Evolutionary conservation across 2,797 vertebrate genomes (phyloP), one percentile per base, ranked within the genome.

Genomic region (Alauda arvensis): DNA sequence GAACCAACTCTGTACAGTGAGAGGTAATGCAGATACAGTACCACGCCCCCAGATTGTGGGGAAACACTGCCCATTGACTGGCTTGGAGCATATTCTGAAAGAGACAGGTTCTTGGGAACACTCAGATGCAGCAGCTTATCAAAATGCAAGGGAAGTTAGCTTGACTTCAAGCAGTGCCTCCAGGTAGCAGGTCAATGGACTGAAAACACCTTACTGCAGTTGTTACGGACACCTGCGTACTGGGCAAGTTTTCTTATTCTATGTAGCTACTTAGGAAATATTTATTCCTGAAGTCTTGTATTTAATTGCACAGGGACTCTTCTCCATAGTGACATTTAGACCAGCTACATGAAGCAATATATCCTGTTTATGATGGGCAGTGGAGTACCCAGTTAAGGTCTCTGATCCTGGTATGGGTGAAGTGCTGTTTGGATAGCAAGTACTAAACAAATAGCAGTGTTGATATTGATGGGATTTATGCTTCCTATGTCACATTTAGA

Each of bases 131-230:
- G 26, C 0, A 80, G 34, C 28, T 71, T 82, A 55, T 77, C 53
- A 74, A 46, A 81, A 63, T 5, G 28, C 7, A 63, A 60, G 7
- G 1, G 7, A 42, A 0, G 0, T 1, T 49, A 34, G 12, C n/a
- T 9, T 49, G 20, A 52, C 43, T 77, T 87, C 33, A 59, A 24
- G 43, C 26, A 63, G 42, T 3, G 2, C 6, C 48, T 85, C 24
- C 40, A 0, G 0, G 5, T 13, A 75, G 52, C 28, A 77, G 40
- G 40, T 1, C 4, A 65, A 25, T 1, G 13, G 12, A 53, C 0
- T 14, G n/a, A 48, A 39, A 49, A 26, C 6, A 33, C 7, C 8
- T 12, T 85, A 52, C 48, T 3, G 7, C 19, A 51, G 25, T 20
- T 21, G 26, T 55, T 65, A 55, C 0, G 0, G 31, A 42, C 51